A percentile compares a stretch with the other conserved stretches of the same genome.
These are phyloP conservation scores for Metallyticus violacea DNA, from an alignment of 2,888 invertebrate genomes.

Conservation along the genomic window DNA sequence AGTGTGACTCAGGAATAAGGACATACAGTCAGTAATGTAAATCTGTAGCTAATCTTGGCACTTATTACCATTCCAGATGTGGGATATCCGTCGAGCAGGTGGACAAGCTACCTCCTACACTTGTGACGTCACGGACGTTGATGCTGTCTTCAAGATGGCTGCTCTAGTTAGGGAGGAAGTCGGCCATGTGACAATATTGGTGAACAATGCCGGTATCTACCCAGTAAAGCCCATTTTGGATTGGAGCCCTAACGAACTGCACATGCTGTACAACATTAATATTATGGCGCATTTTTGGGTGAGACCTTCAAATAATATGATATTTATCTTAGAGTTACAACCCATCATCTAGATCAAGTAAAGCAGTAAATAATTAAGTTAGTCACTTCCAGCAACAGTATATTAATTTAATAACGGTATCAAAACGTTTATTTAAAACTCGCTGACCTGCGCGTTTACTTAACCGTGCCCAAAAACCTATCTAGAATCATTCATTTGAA, in stretches of 20 bases:
- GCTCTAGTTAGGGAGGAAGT: constrained; percentile 38
- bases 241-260: constrained; percentile 41
- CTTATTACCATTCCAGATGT: constrained; percentile 14
- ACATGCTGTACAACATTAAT: constrained; percentile 43
- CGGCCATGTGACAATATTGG: constrained; percentile 43
- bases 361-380: no score
- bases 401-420: no score
- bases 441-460: no score
- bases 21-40: no score
- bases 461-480: no score
- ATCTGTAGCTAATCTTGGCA: background rate
- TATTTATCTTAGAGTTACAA: no score
- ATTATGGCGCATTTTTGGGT: constrained; percentile 44
- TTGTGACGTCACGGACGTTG: constrained; percentile 43
- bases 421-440: no score
- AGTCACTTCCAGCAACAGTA: no score
- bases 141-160: constrained; percentile 39
- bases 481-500: no score
- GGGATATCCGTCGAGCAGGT: constrained; percentile 32
- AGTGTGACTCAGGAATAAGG: background rate
- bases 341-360: no score
- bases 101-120: constrained; percentile 35
- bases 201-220: constrained; percentile 47
- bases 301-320: background rate
- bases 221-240: constrained; percentile 42